Conservation (phyloP, 2,888 invertebrate genomes). For the Acanthoscelides obtectus region DNA sequence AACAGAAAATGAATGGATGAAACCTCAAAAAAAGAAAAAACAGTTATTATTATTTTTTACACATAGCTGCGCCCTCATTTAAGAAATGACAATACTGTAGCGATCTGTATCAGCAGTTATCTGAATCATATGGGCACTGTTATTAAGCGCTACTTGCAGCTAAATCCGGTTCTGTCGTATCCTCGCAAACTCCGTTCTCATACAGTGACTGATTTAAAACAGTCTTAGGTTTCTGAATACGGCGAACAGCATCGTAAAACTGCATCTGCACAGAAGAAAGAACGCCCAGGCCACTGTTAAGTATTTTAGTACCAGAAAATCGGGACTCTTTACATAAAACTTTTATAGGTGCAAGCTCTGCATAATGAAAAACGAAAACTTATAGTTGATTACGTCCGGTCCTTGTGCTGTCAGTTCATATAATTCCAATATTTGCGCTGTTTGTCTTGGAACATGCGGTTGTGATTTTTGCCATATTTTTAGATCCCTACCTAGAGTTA, state of each 20-base stretch:
- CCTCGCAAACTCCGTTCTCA: not conserved
- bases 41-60: too few relatives aligned
- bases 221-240: slow-evolving; percentile 2
- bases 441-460: not conserved
- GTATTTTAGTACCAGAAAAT: slow-evolving; percentile 7
- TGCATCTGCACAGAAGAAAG: not conserved
- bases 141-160: not conserved
- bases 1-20: too few relatives aligned
- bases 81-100: too few relatives aligned
- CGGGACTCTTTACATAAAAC: slow-evolving; percentile 1
- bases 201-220: not conserved
- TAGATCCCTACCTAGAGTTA: too few relatives aligned
- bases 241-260: not conserved
- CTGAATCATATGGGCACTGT: too few relatives aligned
- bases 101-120: not conserved
- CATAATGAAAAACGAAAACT: not conserved
- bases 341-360: not conserved
- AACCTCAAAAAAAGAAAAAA: not conserved
- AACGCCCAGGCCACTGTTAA: not conserved
- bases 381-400: not conserved
- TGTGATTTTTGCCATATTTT: not conserved
- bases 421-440: not conserved
- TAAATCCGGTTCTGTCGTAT: not conserved
- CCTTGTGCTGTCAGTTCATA: not conserved
- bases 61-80: too few relatives aligned